Evolutionary conservation across 2,797 vertebrate genomes (phyloP).

Genomic region (Sylvia borin): DNA sequence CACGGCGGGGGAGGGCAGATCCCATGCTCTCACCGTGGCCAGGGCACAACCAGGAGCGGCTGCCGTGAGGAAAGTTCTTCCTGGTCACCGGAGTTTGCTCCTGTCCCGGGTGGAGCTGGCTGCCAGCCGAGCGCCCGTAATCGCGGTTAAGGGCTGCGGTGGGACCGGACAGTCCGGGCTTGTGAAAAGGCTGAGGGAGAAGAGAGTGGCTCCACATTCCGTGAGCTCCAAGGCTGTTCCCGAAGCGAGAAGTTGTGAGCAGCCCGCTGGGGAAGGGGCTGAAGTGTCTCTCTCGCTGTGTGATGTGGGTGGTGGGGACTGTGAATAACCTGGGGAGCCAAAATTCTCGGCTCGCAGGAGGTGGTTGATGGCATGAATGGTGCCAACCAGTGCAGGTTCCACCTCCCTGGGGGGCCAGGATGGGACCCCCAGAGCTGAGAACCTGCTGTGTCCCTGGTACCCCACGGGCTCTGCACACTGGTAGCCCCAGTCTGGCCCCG

Average conservation of each 20-base stretch:
- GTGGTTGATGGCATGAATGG: too few relatives aligned
- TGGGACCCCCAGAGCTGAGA: background rate
- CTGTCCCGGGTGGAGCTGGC: background rate
- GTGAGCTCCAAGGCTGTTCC: accelerated
- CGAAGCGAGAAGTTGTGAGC: accelerated
- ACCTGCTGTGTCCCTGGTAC: background rate
- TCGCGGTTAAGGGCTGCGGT: background rate
- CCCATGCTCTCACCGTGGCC: too few relatives aligned
- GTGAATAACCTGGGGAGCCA: background rate
- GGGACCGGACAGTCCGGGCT: background rate
- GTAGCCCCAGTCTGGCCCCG: background rate
- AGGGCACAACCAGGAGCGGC: background rate
- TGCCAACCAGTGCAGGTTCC: accelerated
- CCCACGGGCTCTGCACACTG: background rate
- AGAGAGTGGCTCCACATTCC: too few relatives aligned
- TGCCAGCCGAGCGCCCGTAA: accelerated
- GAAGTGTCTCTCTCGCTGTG: background rate
- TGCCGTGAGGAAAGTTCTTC: background rate
- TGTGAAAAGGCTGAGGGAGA: background rate
- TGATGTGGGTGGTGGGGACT: too few relatives aligned
- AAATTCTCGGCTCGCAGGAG: accelerated
- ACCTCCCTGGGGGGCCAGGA: background rate
- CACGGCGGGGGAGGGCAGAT: background rate
- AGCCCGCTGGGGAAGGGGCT: too few relatives aligned
- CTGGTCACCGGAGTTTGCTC: background rate